Base-by-base conservation (phyloP, 2,797 vertebrate genomes). In the Mareca strepera region DNA sequence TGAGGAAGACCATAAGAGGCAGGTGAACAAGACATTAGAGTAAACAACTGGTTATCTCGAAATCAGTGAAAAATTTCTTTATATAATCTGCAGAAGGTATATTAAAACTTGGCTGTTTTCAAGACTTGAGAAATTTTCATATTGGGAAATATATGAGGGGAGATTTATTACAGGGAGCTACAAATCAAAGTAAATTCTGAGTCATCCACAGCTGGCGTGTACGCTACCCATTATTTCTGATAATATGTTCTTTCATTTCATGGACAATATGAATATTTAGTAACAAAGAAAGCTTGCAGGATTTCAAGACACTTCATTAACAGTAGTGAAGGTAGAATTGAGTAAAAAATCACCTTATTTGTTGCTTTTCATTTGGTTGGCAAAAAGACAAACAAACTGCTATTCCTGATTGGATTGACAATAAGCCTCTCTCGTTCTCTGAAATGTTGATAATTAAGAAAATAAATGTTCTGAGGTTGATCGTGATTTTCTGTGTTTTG, bases 231-330 rank as follows among this genome's bases (percentile, higher is more conserved):
- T 93, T 95, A 75, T 91, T 94, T 91, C 50, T 79, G 50, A 72
- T 74, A 88, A 69, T 75, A 46, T 1, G 2, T 33, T 50, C 62
- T 92, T 92, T 88, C 14, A 41, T 82, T 92, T 91, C 17, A 22
- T n/a, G 56, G 60, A 67, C 67, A 84, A 55, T 53, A 68, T 31
- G 78, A 93, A 35, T 89, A 74, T 68, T 88, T 78, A 60, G 77
- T 64, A 88, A 86, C 73, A 76, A 72, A 82, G 73, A 55, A 80
- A 91, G 68, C 50, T 93, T 90, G 92, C 67, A 84, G 59, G 69
- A 75, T 93, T 92, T 93, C 50, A 83, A 85, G 85, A 56, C 28
- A 39, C 69, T 95, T 94, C 72, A 82, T 94, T 96, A 96, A 88
- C 13, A 81, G 26, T 26, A 81, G 29, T 14, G 26, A 88, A 91